Evolutionary conservation across 2,797 vertebrate genomes (phyloP).

Genomic region (Eidolon dupreanum): DNA sequence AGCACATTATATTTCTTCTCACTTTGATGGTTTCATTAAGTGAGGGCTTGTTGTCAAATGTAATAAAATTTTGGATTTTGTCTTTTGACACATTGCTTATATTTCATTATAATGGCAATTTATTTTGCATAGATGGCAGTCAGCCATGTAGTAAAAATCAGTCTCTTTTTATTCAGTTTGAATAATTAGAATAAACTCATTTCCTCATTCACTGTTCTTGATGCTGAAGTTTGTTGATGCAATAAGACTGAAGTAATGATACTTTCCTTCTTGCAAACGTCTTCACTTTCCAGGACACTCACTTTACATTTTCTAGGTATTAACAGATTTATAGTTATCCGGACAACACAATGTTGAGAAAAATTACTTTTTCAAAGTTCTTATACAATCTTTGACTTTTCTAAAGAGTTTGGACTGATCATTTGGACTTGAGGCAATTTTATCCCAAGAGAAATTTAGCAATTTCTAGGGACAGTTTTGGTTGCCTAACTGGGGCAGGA

Average conservation of each 20-base stretch:
- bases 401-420: background rate
- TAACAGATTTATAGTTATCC: background rate
- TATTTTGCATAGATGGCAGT: background rate
- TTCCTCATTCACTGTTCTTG: background rate
- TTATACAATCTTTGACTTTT: background rate
- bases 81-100: background rate
- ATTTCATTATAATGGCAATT: background rate
- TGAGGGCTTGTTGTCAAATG: background rate
- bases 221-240: background rate
- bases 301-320: background rate
- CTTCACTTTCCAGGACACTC: background rate
- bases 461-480: background rate
- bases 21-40: background rate
- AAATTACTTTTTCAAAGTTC: background rate
- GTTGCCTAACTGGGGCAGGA: background rate
- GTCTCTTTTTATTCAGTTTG: background rate
- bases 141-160: background rate
- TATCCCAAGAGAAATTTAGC: background rate
- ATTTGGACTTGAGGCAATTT: background rate
- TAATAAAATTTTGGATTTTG: constrained; percentile 8
- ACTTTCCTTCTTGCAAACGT: background rate
- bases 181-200: background rate
- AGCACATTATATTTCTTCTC: background rate
- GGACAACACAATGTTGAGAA: background rate
- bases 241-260: background rate